These are phyloP conservation scores for Iguana delicatissima DNA, from an alignment of 2,797 vertebrate species.

Conservation along the genomic window DNA sequence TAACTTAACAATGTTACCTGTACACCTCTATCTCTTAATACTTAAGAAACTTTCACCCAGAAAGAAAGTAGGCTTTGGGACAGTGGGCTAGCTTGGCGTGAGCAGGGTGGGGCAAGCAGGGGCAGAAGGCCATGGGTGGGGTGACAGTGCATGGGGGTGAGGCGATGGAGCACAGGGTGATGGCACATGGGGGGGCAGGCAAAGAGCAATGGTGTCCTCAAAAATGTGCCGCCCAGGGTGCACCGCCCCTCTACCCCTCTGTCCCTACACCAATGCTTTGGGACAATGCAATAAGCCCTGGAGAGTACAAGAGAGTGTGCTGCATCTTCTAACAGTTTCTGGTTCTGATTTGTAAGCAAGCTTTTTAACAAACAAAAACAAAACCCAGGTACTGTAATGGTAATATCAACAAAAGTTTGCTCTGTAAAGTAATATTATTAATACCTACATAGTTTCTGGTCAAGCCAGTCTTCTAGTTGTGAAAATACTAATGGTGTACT, in stretches of 20 bases:
- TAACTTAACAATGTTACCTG: not conserved
- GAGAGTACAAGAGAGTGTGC: not conserved
- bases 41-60: not conserved
- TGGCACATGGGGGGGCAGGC: no score
- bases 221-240: no score
- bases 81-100: not conserved
- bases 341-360: not conserved
- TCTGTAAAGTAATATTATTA: not conserved
- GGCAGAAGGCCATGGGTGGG: no score
- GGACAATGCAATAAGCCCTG: not conserved
- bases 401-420: constrained; percentile 12
- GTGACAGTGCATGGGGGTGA: no score
- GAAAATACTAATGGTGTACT: constrained; percentile 47
- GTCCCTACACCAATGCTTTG: not conserved
- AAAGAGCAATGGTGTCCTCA: no score
- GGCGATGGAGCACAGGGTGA: no score
- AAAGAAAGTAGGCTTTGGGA: not conserved
- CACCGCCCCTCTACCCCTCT: no score
- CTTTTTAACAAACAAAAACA: not conserved
- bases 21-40: not conserved
- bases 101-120: no score
- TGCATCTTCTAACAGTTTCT: constrained; percentile 16
- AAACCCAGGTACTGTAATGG: not conserved
- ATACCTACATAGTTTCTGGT: constrained; percentile 69
- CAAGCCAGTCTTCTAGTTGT: constrained; percentile 73